Base-by-base conservation (phyloP, 2,888 invertebrate genomes). In the Drosophila paramelanica region DNA sequence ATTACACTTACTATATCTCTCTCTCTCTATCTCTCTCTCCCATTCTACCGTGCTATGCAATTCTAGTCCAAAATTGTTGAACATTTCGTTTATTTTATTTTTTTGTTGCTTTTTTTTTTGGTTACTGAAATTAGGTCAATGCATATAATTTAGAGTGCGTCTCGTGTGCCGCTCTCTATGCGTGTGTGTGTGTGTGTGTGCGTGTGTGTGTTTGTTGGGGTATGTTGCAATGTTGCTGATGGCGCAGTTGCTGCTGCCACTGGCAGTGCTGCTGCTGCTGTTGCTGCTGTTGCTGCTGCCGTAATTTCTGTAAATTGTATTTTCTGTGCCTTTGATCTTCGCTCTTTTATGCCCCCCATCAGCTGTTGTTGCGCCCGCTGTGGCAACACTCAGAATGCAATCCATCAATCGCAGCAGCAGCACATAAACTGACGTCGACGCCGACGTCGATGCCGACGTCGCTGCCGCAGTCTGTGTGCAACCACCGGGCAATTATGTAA, bases 351-450 rank as follows among this genome's bases (percentile, higher is more conserved):
- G 53, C 51, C 33, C 33, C 36, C 58, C 38, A 7, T 52, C 11
- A 14, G 17, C 51, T 58, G 43, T 10, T 58, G 43, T 3, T 10
- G 31, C 10, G 11, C 47, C 43, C 20, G 51, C 67, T 66, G 67
- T 74, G 79, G 83, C 70, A 86, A 86, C 66, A 73, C 67, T 81
- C 73, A 86, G 83, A 86, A 86, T 86, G 83, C 83, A 86, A 86
- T 83, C 83, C 83, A 83, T 83, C 83, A 83, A 85, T 62, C 76
- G 73, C 55, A 62, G 41, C 67, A 42, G 56, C 72, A 59, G 55
- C 59, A 50, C 31, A 31, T 31, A 31, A 51, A 46, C 51, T 17
- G 47, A 58, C 51, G 36, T 36, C 45, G 45, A 39, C 46, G 59
- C 17, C 56, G 25, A 7, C 47, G 57, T 52, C 33, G 23, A n/a